Conservation (phyloP, 2,888 invertebrate genomes). For the Hybos culiciformis region DNA sequence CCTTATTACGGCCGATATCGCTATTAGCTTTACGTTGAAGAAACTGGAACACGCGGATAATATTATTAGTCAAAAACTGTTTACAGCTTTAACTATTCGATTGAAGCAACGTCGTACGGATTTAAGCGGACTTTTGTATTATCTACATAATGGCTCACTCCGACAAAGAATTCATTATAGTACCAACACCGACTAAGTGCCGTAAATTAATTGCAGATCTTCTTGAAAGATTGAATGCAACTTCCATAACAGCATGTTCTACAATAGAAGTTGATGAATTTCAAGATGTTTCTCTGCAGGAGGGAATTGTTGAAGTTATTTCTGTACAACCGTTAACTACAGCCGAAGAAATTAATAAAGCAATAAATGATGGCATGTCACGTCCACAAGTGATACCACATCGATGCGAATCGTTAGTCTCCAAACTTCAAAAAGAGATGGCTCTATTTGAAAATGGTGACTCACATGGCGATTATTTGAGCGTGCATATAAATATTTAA, state of each 20-base stretch:
- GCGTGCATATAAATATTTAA: neutral
- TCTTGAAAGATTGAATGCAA: constrained; percentile 3
- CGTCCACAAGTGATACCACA: neutral
- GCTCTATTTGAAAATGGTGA: constrained; percentile 3
- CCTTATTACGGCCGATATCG: constrained; percentile 1
- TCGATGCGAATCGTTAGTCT: neutral
- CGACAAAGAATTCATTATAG: constrained; percentile 3
- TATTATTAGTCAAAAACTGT: constrained; percentile 1
- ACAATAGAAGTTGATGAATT: neutral
- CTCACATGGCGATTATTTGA: neutral
- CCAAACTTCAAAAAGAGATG: constrained; percentile 5
- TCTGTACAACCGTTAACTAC: constrained; percentile 1
- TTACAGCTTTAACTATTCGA: constrained; percentile 1
- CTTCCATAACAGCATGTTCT: constrained; percentile 1
- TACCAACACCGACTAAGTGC: constrained; percentile 2
- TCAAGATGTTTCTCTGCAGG: neutral
- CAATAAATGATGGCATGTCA: constrained; percentile 1
- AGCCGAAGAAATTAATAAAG: neutral
- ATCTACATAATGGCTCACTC: neutral
- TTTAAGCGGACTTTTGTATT: constrained; percentile 1
- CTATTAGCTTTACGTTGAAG: constrained; percentile 5
- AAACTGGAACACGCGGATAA: constrained; percentile 1
- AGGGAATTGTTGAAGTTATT: neutral
- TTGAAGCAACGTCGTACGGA: neutral
- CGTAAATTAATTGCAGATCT: constrained; percentile 3